Conservation (phyloP, 2,888 invertebrate genomes). For the Agonopterix arenella region DNA sequence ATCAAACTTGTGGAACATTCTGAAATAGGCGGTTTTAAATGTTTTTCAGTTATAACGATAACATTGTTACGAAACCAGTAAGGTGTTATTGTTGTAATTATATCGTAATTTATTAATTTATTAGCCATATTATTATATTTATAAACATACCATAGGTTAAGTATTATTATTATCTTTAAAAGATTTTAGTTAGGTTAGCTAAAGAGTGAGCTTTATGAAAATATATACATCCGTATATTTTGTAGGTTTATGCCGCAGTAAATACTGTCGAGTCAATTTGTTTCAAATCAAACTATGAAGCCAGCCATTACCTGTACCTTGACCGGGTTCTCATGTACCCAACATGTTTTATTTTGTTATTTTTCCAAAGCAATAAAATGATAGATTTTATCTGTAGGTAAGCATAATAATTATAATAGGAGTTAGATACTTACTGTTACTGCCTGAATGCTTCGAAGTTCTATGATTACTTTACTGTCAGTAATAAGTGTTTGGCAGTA, state of each 20-base stretch:
- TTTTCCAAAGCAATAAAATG: slow-evolving; percentile 70
- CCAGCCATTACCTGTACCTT: slow-evolving; percentile 68
- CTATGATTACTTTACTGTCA: slow-evolving; percentile 40
- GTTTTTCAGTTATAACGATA: slow-evolving; percentile 38
- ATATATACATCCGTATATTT: slow-evolving; percentile 54
- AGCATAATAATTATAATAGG: slow-evolving; percentile 63
- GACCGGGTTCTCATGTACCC: slow-evolving; percentile 32
- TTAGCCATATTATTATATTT: slow-evolving; percentile 74
- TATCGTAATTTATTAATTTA: slow-evolving; percentile 50
- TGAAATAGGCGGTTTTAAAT: slow-evolving; percentile 44
- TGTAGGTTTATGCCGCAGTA: slow-evolving; percentile 46
- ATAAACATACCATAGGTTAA: slow-evolving; percentile 76
- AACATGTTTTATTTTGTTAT: slow-evolving; percentile 56
- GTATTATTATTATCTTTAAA: slow-evolving; percentile 71
- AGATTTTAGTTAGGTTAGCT: slow-evolving; percentile 70
- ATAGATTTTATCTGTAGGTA: slow-evolving; percentile 45
- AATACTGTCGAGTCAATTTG: slow-evolving; percentile 50
- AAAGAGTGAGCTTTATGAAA: slow-evolving; percentile 73
- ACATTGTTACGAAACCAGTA: slow-evolving; percentile 22
- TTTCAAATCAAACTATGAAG: slow-evolving; percentile 50
- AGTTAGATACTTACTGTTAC: slow-evolving; percentile 36
- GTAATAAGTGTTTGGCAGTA: slow-evolving; percentile 51
- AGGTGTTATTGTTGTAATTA: slow-evolving; percentile 34
- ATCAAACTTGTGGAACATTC: slow-evolving; percentile 53
- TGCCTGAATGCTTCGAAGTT: slow-evolving; percentile 47